phyloP scores from a whole-genome alignment of 2,113 vertebrate genomes.

The Thamnophis sirtalis region DNA sequence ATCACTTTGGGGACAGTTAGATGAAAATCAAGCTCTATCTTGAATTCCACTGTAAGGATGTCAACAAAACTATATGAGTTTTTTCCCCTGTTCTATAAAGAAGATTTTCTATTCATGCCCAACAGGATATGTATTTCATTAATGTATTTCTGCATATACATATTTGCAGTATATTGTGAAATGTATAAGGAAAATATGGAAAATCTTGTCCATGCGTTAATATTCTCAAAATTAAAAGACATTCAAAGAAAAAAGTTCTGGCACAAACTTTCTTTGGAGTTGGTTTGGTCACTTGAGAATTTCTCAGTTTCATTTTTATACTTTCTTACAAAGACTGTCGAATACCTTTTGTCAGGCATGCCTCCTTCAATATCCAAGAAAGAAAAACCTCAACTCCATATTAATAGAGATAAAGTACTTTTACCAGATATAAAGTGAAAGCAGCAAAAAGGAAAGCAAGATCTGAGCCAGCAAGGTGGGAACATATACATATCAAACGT shows the following conservation, averaged over 20 bases:
- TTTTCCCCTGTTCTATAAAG: not conserved
- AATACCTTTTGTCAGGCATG: not conserved
- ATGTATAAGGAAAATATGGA: not conserved
- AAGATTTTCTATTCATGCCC: not conserved
- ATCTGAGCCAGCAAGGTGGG: no score
- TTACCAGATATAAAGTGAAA: no score
- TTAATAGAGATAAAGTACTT: no score
- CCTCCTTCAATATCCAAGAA: no score
- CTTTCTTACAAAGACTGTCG: slow-evolving; percentile 1
- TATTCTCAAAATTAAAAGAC: not conserved
- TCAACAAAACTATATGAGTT: not conserved
- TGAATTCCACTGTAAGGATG: not conserved
- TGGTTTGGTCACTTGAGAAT: slow-evolving; percentile 10
- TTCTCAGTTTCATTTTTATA: not conserved
- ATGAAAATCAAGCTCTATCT: not conserved
- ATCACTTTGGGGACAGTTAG: not conserved
- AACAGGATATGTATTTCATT: not conserved
- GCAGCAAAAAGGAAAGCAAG: no score
- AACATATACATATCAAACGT: no score
- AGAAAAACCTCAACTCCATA: no score
- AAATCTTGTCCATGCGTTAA: not conserved
- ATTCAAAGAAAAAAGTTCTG: not conserved
- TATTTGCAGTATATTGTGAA: slow-evolving; percentile 1
- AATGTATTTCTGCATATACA: not conserved
- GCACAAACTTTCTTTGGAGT: slow-evolving; percentile 8